phyloP scores from a whole-genome alignment of 2,113 vertebrate genomes.

The Sphyrna mokarran region DNA sequence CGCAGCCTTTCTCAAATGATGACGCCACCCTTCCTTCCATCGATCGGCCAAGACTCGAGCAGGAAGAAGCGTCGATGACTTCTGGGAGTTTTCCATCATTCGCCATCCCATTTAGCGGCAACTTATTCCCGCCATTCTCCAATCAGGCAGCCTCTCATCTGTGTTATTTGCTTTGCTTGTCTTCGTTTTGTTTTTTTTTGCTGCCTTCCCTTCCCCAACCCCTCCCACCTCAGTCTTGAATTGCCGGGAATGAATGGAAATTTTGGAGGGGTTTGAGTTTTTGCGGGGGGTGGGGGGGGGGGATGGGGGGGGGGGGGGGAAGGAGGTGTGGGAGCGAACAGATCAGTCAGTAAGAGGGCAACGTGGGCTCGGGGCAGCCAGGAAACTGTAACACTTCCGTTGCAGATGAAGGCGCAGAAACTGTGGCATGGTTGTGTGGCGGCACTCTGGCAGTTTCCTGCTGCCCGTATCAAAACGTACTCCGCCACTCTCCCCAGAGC shows the following conservation, averaged over 20 bases:
- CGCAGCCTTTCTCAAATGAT: neutral
- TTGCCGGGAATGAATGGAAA: neutral
- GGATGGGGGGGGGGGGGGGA: neutral
- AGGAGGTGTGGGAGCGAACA: neutral
- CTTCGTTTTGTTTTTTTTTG: neutral
- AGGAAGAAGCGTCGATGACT: neutral
- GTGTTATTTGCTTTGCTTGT: neutral
- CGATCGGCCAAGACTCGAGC: neutral
- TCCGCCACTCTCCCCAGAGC: neutral
- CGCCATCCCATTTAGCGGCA: neutral
- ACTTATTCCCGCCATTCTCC: neutral
- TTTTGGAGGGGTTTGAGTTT: neutral
- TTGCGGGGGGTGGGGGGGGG: too few relatives aligned
- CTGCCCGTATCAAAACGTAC: neutral
- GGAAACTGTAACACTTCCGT: neutral
- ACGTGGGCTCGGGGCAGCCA: neutral
- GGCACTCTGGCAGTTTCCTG: neutral
- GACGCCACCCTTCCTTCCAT: conserved; percentile 8
- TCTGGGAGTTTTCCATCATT: conserved; percentile 14
- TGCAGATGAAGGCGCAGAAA: too few relatives aligned
- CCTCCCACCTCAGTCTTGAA: too few relatives aligned
- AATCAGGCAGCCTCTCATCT: neutral
- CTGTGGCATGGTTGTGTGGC: too few relatives aligned
- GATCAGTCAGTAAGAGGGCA: neutral
- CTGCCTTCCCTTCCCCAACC: too few relatives aligned